Evolutionary conservation across 2,797 vertebrate species (phyloP).

Genomic region (Echiichthys vipera): DNA sequence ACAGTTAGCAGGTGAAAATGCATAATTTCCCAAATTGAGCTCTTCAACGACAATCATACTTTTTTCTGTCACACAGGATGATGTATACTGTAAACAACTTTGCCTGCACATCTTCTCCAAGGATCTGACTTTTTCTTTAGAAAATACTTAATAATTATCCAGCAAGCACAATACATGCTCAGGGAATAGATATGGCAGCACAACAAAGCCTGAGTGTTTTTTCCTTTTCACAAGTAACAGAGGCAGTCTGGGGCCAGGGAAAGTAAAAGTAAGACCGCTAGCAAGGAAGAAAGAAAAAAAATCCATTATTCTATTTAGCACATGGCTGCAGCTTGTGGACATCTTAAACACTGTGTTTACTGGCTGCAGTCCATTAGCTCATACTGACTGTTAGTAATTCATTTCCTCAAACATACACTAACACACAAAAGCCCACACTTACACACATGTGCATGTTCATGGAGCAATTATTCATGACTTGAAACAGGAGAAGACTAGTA

Average conservation of each 20-base stretch:
- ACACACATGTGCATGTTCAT: constrained; percentile 10
- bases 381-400: constrained; percentile 77
- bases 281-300: constrained; percentile 11
- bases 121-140: constrained; percentile 27
- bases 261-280: constrained; percentile 7
- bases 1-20: neutral
- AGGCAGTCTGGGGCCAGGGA: constrained; percentile 35
- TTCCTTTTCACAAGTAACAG: constrained; percentile 79
- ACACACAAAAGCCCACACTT: constrained; percentile 19
- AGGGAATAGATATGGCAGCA: constrained; percentile 80
- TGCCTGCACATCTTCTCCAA: constrained; percentile 10
- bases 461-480: constrained; percentile 75
- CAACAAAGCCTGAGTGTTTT: constrained; percentile 12
- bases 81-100: neutral
- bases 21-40: neutral
- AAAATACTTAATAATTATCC: constrained; percentile 48
- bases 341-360: constrained; percentile 78
- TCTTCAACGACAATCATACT: too few relatives aligned
- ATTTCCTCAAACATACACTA: constrained; percentile 61
- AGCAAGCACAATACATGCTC: constrained; percentile 52
- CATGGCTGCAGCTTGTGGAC: constrained; percentile 67
- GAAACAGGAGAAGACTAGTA: constrained; percentile 76
- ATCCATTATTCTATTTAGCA: constrained; percentile 67
- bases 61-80: neutral
- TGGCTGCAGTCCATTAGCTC: constrained; percentile 76